Evolutionary conservation across 2,113 vertebrate genomes (phyloP).

Genomic region (Lepisosteus oculatus): DNA sequence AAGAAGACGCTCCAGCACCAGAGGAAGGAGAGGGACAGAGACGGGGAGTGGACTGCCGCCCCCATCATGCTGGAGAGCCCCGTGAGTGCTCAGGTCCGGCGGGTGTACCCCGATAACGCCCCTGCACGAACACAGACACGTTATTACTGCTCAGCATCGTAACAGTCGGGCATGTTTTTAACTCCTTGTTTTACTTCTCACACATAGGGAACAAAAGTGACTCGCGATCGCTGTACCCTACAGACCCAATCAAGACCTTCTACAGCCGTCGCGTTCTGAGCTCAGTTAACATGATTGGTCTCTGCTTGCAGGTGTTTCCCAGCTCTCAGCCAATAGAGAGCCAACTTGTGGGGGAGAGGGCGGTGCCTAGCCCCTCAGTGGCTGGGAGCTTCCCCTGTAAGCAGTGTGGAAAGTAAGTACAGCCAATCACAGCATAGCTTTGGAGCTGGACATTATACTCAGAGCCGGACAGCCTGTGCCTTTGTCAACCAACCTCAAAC

Average conservation of each 20-base stretch:
- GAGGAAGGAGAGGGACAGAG: slow-evolving; percentile 48
- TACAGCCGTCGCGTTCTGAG: too few species aligned
- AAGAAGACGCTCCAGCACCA: slow-evolving; percentile 61
- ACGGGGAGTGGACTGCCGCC: slow-evolving; percentile 35
- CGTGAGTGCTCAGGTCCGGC: slow-evolving; percentile 6
- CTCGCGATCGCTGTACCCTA: too few species aligned
- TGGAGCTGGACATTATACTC: too few species aligned
- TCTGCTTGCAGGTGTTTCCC: slow-evolving; percentile 39
- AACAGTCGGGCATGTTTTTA: too few species aligned
- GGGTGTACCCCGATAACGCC: not conserved
- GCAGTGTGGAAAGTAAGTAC: slow-evolving; percentile 75
- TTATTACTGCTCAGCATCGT: not conserved
- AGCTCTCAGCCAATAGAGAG: slow-evolving; percentile 37
- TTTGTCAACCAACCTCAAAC: not conserved
- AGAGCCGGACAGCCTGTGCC: too few species aligned
- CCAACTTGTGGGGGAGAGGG: slow-evolving; percentile 34
- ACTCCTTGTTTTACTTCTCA: too few species aligned
- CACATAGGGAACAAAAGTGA: too few species aligned
- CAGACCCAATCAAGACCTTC: too few species aligned
- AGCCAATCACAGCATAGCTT: not conserved
- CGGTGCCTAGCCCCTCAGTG: slow-evolving; percentile 47
- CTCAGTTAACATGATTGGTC: slow-evolving; percentile 6
- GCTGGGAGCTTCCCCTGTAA: slow-evolving; percentile 70
- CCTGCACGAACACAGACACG: slow-evolving; percentile 3
- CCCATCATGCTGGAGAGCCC: slow-evolving; percentile 26